Evolutionary conservation across 2,888 invertebrate genomes (phyloP), one percentile per base, ranked within the genome.

Genomic region (Rapana venosa): DNA sequence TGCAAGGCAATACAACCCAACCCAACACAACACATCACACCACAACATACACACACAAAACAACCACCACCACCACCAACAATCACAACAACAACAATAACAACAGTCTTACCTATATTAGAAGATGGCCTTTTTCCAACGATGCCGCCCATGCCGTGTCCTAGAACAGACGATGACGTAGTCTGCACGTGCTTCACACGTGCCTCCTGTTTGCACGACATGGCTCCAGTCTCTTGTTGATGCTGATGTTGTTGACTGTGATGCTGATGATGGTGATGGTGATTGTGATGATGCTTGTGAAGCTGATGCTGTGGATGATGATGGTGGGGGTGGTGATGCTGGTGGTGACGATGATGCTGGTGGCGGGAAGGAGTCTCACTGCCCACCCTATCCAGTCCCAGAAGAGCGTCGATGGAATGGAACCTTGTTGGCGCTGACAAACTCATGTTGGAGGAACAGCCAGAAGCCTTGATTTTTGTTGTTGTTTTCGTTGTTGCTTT

Each of bases 371-470:
- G 89, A 66, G 91, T 81, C 6, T 88, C 85, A 11, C 74, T 88
- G 47, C 47, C 47, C 15, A 92, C 91, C 17, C 91, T 88, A 26
- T 89, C 70, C 81, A 93, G 91, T 26, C 94, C 94, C 32, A 94
- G 91, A 22, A 94, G 90, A 84, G 94, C 93, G 84, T 94, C 94
- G 20, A 94, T 94, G 88, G 94, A 94, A 90, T 94, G 93, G 83
- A 92, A 91, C 15, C 91, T 74, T 17, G 91, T 91, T 15, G 93
- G 91, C 8, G 93, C 89, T 30, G 91, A 89, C 36, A 92, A 89
- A 92, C 92, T 93, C 86, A 88, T 90, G 70, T 77, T 88, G 58
- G 36, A 77, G 47, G 58, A 26, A 86, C 8, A 26, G 47, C 47
- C 47, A 47, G 47, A 47, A 47, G 8, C 47, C 8, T 8, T 2